These are phyloP conservation scores for Lasioglossum villosulum DNA, from an alignment of 2,888 invertebrate species.

Conservation along the genomic window DNA sequence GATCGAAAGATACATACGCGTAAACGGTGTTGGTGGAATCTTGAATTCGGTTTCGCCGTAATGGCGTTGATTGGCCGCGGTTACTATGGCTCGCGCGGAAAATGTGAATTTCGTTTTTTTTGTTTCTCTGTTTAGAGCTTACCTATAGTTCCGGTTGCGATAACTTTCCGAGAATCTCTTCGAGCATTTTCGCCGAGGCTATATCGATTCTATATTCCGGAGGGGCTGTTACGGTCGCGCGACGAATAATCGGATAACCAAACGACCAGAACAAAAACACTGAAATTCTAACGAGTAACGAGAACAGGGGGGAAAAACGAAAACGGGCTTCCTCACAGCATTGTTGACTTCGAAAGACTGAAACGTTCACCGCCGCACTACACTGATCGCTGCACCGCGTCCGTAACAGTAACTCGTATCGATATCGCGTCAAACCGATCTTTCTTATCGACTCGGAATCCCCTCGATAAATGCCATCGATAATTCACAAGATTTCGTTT, in stretches of 20 bases:
- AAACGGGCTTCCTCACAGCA: slow-evolving; percentile 71
- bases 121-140: slow-evolving; percentile 28
- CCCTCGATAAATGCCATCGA: neutral
- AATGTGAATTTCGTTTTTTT: neutral
- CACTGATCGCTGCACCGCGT: slow-evolving; percentile 21
- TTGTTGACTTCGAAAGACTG: slow-evolving; percentile 71
- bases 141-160: slow-evolving; percentile 55
- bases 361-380: slow-evolving; percentile 65
- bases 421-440: slow-evolving; percentile 10
- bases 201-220: slow-evolving; percentile 10
- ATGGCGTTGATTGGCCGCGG: slow-evolving; percentile 56
- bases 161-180: slow-evolving; percentile 27
- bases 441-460: neutral
- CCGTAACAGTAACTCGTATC: slow-evolving; percentile 20
- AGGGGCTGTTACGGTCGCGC: slow-evolving; percentile 28
- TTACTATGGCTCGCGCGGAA: slow-evolving; percentile 34
- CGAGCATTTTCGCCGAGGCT: neutral
- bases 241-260: slow-evolving; percentile 62
- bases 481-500: slow-evolving; percentile 9
- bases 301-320: slow-evolving; percentile 68
- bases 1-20: neutral
- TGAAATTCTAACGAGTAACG: slow-evolving; percentile 73
- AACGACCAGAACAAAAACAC: slow-evolving; percentile 66
- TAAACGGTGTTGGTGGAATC: neutral
- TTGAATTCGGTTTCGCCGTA: slow-evolving; percentile 16